Evolutionary conservation across 2,888 invertebrate genomes (phyloP), one percentile per base, ranked within the genome.

Genomic region (Ectemnius lituratus): DNA sequence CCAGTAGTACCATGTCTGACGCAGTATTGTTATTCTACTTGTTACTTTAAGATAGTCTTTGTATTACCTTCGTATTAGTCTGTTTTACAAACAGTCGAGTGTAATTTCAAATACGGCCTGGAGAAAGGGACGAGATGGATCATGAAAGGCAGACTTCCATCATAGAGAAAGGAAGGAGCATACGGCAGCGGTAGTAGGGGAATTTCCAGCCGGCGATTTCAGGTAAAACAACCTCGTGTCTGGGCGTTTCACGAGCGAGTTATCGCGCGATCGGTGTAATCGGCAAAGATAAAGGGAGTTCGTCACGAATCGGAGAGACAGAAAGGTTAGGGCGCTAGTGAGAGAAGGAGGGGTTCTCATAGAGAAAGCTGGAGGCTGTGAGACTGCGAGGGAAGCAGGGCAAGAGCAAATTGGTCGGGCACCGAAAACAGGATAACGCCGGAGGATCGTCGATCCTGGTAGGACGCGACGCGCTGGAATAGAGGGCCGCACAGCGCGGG

Each of bases 371-470:
- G 59, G 28, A 20, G 13, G 58, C 20, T 58, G 56, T 23, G 13
- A 57, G 18, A 14, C 47, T 59, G n/a, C 18, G 49, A 23, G 63
- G 16, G 49, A 8, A n/a, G 57, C 23, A 14, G 20, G 49, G 67
- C 67, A 63, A 46, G 65, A 47, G 67, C 70, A 83, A 83, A 83
- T 81, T 81, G 84, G 80, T 81, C 74, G 81, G 61, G 56, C 75
- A 78, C 65, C 73, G 78, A 80, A 77, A 83, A 74, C 84, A 82
- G 83, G 83, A 83, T 82, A 80, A 76, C 83, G 83, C 81, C 78
- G 76, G 77, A 83, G 79, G 79, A 83, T 74, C 76, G 76, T 66
- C 70, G 80, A 76, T 82, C 79, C 8, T 14, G 57, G 16, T 59
- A 14, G 58, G 16, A 70, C 61, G 62, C 63, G 59, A 45, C 62